Evolutionary conservation across 2,888 invertebrate species (phyloP).

Genomic region (Macrosoma leucophasiata): DNA sequence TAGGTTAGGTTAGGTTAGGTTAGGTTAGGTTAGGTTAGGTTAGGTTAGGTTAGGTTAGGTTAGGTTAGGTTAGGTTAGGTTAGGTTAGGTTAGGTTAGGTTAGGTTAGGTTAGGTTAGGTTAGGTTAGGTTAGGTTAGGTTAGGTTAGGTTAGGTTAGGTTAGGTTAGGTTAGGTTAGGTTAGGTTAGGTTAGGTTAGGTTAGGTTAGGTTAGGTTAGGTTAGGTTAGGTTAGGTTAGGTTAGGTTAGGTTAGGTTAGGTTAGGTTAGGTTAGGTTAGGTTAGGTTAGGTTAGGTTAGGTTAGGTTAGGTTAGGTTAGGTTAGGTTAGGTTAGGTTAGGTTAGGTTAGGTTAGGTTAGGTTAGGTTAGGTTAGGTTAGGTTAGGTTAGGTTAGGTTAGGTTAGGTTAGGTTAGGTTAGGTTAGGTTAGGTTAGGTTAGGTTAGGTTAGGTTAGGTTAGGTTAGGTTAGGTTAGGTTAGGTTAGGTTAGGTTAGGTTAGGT

Average conservation of each 20-base stretch:
- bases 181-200: slow-evolving; percentile 8
- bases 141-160: slow-evolving; percentile 17
- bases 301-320: slow-evolving; percentile 25
- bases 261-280: slow-evolving; percentile 26
- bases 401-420: slow-evolving; percentile 10
- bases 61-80: slow-evolving; percentile 30
- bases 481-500: slow-evolving; percentile 9
- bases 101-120: slow-evolving; percentile 31
- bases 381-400: slow-evolving; percentile 5
- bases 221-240: slow-evolving; percentile 28
- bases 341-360: slow-evolving; percentile 20
- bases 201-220: slow-evolving; percentile 7
- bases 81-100: slow-evolving; percentile 30
- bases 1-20: slow-evolving; percentile 12
- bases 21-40: slow-evolving; percentile 26
- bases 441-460: slow-evolving; percentile 10
- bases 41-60: slow-evolving; percentile 28
- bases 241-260: slow-evolving; percentile 28
- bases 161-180: slow-evolving; percentile 15
- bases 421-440: slow-evolving; percentile 10
- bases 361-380: slow-evolving; percentile 19
- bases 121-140: slow-evolving; percentile 27
- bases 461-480: slow-evolving; percentile 10
- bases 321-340: slow-evolving; percentile 25
- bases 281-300: slow-evolving; percentile 23